A percentile compares a stretch with the other conserved stretches of the same genome.
Conservation (phyloP, 2,113 vertebrate genomes). For the Lepidothrix coronata region DNA sequence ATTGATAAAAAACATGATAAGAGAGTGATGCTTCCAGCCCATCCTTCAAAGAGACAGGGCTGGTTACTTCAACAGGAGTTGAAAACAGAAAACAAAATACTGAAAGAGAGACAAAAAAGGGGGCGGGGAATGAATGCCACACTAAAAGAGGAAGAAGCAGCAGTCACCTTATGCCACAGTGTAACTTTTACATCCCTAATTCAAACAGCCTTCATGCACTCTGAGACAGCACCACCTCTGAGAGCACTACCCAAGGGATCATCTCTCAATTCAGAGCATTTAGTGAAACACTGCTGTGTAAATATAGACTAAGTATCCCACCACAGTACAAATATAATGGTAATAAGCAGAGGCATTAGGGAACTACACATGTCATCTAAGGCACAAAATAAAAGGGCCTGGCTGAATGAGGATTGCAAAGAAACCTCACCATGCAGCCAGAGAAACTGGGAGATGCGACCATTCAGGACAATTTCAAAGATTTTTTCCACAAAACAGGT, state of each 20-base stretch:
- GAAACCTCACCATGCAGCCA: neutral
- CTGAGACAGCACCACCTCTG: conserved; percentile 29
- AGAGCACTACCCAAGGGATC: conserved; percentile 8
- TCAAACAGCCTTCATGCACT: neutral
- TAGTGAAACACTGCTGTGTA: conserved; percentile 16
- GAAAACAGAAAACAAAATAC: neutral
- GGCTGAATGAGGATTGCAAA: neutral
- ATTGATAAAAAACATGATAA: neutral
- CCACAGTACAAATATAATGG: conserved; percentile 16
- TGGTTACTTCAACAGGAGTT: neutral
- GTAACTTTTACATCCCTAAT: neutral
- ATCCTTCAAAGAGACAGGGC: neutral
- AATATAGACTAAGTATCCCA: conserved; percentile 50
- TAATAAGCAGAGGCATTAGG: neutral
- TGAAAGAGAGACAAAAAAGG: neutral
- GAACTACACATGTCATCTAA: neutral
- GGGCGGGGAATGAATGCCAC: neutral
- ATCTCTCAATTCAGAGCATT: conserved; percentile 3
- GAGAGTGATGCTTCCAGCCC: neutral
- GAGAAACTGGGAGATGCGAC: neutral
- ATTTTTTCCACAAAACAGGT: neutral
- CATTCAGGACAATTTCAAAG: neutral
- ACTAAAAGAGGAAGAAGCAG: neutral
- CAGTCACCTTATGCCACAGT: neutral
- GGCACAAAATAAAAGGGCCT: neutral